Evolutionary conservation across 2,888 invertebrate species (phyloP).

Genomic region (Spicauda simplicius): DNA sequence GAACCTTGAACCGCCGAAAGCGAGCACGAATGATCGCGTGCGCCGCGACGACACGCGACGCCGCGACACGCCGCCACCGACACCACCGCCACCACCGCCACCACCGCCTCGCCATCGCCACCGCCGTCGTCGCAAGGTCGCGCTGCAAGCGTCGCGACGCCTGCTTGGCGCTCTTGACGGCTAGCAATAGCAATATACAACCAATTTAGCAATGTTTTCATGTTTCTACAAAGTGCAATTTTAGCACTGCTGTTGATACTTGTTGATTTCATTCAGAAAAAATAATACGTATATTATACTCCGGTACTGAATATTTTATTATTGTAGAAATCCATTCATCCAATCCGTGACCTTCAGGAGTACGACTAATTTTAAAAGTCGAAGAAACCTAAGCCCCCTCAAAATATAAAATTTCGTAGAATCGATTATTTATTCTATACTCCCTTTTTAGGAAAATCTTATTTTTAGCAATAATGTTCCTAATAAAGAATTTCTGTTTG

Average conservation of each 20-base stretch:
- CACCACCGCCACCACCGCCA: neutral
- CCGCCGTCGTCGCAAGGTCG: no score
- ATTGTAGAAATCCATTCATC: no score
- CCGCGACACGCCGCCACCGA: neutral
- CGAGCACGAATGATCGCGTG: constrained; percentile 22
- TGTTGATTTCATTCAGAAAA: neutral
- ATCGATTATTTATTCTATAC: no score
- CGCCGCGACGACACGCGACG: neutral
- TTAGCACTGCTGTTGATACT: neutral
- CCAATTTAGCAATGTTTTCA: neutral
- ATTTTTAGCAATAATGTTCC: no score
- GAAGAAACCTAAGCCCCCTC: no score
- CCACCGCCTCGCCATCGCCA: neutral
- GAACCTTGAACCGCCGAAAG: constrained; percentile 28
- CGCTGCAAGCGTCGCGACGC: neutral
- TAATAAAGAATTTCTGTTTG: no score
- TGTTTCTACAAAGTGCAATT: neutral
- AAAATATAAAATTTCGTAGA: no score
- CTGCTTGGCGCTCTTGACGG: neutral
- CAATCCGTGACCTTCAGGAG: no score
- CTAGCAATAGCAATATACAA: neutral
- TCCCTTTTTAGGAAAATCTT: no score
- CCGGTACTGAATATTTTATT: no score
- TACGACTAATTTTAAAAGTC: no score
- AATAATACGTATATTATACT: no score